Percentiles rank a stretch among this genome's conserved stretches.
Conservation (phyloP, 2,113 vertebrate genomes). For the Capra hircus region DNA sequence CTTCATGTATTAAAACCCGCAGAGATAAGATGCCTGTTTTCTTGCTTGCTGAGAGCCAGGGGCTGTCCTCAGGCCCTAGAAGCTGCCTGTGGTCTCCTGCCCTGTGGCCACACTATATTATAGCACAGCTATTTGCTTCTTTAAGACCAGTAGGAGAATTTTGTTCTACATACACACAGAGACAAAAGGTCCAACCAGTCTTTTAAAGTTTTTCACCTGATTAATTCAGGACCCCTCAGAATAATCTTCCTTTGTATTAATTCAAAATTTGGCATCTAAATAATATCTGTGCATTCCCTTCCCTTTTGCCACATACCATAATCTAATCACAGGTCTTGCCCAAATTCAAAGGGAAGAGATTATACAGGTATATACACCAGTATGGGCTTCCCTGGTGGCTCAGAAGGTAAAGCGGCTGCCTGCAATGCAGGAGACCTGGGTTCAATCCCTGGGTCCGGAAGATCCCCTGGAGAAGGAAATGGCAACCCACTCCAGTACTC, state of each 20-base stretch:
- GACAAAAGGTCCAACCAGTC: neutral
- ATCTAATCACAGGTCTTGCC: neutral
- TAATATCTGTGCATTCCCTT: neutral
- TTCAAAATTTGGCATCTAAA: neutral
- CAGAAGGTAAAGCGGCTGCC: neutral
- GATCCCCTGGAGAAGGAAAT: neutral
- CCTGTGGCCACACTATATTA: neutral
- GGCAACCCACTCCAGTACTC: neutral
- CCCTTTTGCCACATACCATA: neutral
- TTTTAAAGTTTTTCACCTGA: neutral
- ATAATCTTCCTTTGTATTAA: neutral
- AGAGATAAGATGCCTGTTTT: neutral
- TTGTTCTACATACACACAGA: neutral
- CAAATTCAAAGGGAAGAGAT: neutral
- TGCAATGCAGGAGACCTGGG: neutral
- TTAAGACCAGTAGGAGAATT: neutral
- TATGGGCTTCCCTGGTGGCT: neutral
- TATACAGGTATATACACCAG: neutral
- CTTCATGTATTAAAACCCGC: neutral
- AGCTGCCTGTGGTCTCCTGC: neutral
- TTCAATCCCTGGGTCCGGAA: neutral
- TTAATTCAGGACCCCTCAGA: neutral
- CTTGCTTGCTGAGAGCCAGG: neutral
- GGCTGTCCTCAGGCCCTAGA: neutral
- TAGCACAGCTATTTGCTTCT: neutral